Conservation (phyloP, 2,113 vertebrate genomes). For the Limanda limanda region DNA sequence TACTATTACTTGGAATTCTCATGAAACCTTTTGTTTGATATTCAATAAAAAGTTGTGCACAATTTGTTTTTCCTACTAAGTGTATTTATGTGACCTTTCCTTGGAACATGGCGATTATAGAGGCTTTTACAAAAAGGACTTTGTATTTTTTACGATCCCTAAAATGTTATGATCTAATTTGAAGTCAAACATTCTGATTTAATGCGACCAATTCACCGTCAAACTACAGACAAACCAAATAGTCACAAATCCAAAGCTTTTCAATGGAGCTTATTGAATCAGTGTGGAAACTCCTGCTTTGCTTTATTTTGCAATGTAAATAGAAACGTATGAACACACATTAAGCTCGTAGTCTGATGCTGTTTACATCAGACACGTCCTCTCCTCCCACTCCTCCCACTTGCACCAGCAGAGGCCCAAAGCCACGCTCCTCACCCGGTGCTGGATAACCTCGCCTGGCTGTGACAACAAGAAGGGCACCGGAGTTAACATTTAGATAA, state of each 20-base stretch:
- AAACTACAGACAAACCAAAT: not conserved
- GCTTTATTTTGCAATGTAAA: not conserved
- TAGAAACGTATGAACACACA: not conserved
- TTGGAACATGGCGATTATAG: not conserved
- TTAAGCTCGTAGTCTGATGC: not conserved
- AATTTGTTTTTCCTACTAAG: no score
- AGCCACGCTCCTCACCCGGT: constrained; percentile 60
- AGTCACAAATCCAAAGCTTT: not conserved
- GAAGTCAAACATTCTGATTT: not conserved
- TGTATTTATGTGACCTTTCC: not conserved
- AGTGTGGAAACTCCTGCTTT: not conserved
- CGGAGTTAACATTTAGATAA: constrained; percentile 86
- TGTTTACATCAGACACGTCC: not conserved
- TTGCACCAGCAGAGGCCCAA: constrained; percentile 54
- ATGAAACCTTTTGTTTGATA: no score
- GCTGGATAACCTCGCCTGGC: constrained; percentile 71
- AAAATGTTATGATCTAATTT: not conserved
- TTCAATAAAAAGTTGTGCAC: no score
- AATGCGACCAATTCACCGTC: not conserved
- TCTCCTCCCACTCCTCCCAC: not conserved
- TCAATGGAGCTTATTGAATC: not conserved
- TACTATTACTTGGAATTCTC: no score
- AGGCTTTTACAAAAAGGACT: not conserved
- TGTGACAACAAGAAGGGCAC: constrained; percentile 81
- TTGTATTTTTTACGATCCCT: not conserved